Base-by-base conservation (phyloP, 2,797 vertebrate species). In the Halcyon leucocephala region DNA sequence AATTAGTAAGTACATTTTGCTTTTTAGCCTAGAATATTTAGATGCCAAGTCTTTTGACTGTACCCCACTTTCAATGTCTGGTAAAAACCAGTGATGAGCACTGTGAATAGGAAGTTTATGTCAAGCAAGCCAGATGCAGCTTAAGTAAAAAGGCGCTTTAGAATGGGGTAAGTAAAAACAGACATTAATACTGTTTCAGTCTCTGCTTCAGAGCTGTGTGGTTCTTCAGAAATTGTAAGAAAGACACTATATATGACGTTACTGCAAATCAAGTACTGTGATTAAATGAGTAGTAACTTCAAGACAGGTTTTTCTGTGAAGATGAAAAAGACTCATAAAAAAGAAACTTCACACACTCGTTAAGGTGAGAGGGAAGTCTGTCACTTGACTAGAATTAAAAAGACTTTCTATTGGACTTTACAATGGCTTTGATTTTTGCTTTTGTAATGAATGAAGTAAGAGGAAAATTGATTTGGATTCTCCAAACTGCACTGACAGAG, bases 391-490 rank as follows among this genome's bases (percentile, higher is more conserved):
- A 84, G 39, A 93, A 81, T 90, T 89, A 95, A 74, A 58, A 61
- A 5, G 54, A 62, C 54, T 78, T 92, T 77, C 91, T 96, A 14
- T 3, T 93, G 51, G n/a, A 65, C 61, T 78, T 84, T 33, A 61
- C 25, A 67, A 46, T 31, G 39, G 16, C 39, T 96, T 92, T 86
- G 48, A 82, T 84, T 94, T 95, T 93, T 90, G 69, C 79, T 90
- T 94, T 91, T 94, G 42, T 95, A 96, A 97, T 91, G 65, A 97
- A 90, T 93, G 85, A 96, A 96, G 69, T 87, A 89, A 82, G 90
- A 72, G 55, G 82, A 98, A 96, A 97, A 96, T 97, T 97, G 78
- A 93, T 97, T 96, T 97, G 86, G 71, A 90, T 95, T 98, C 98
- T 98, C 95, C 96, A 87, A 88, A 94, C 69, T 82, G 42, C 70